These are phyloP conservation scores for Xenopus laevis DNA, from an alignment of 2,113 vertebrate genomes.

Conservation along the genomic window DNA sequence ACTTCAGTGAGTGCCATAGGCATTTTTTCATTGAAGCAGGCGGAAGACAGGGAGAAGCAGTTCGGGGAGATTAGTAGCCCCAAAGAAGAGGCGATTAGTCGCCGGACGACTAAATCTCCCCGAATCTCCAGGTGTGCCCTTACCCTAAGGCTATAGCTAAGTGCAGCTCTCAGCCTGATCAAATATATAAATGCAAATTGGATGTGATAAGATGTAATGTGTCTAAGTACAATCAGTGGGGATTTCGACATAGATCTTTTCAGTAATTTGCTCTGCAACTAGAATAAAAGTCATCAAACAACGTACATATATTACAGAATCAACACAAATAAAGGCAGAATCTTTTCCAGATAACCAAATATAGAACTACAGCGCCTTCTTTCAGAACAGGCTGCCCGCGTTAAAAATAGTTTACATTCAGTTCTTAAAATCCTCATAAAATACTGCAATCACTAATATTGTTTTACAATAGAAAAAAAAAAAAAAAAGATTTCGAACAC, in stretches of 20 bases:
- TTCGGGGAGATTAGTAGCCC: too few relatives aligned
- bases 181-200: conserved; percentile 16
- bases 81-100: too few relatives aligned
- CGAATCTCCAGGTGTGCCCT: too few relatives aligned
- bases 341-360: conserved; percentile 62
- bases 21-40: too few relatives aligned
- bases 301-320: conserved; percentile 50
- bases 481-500: conserved; percentile 68
- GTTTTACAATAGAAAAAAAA: conserved; percentile 65
- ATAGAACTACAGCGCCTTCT: conserved; percentile 66
- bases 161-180: background rate
- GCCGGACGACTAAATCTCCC: too few relatives aligned
- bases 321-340: conserved; percentile 62
- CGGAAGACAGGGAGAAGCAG: too few relatives aligned
- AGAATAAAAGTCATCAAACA: conserved; percentile 69
- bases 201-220: conserved; percentile 9
- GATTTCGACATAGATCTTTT: conserved; percentile 55
- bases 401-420: conserved; percentile 77
- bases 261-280: conserved; percentile 64
- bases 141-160: too few relatives aligned
- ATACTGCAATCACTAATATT: conserved; percentile 79
- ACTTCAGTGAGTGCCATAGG: too few relatives aligned
- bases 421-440: conserved; percentile 76
- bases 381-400: conserved; percentile 66
- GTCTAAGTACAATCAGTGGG: conserved; percentile 51